Evolutionary conservation across 30 jellyfish, hydroid and myxozoan genomes (phyloP), one percentile per base, ranked within the genome.

Genomic region (Hydractinia echinata): DNA sequence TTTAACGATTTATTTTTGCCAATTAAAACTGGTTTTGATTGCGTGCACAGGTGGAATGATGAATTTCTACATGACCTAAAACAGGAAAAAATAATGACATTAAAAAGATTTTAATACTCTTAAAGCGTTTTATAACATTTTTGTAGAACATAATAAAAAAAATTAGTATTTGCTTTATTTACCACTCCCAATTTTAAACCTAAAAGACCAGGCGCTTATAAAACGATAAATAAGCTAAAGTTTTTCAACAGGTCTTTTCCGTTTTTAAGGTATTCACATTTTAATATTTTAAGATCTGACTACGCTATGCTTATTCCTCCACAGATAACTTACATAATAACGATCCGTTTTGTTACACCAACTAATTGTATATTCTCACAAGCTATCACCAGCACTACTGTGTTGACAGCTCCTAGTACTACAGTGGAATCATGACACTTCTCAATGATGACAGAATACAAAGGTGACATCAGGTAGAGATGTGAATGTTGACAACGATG

Each of bases 401-500:
- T 82, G 55, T 83, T 96, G 54, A 92, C 98, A 6, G 96, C 82
- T 44, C 98, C 98, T 4, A 92, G 85, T 76, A 92, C 95, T n/a
- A 92, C 76, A 66, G 87, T 87, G 5, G 98, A n/a, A 60, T 84
- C 95, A 71, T 92, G 98, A 61, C 98, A 92, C 55, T 92, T 92
- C 73, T 92, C 98, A 61, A 92, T 73, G 21, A 87, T 56, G 5
- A 92, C 96, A 13, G 96, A 78, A 39, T 96, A 90, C n/a, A 92
- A 62, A 11, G 95, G 96, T 15, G 98, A 72, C 56, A 92, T 82
- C 66, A 92, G 61, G 68, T 86, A 92, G 73, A 83, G 79, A 79
- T 86, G 84, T 7, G 98, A 92, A 72, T 92, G 82, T 79, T 92
- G 98, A 72, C 98, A 92, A 3, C 98, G 94, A 54, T 87, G 96